Evolutionary conservation across 1,140 invertebrate genomes (phyloP), one percentile per base, ranked within the genome.

Genomic region (Aricia agestis): DNA sequence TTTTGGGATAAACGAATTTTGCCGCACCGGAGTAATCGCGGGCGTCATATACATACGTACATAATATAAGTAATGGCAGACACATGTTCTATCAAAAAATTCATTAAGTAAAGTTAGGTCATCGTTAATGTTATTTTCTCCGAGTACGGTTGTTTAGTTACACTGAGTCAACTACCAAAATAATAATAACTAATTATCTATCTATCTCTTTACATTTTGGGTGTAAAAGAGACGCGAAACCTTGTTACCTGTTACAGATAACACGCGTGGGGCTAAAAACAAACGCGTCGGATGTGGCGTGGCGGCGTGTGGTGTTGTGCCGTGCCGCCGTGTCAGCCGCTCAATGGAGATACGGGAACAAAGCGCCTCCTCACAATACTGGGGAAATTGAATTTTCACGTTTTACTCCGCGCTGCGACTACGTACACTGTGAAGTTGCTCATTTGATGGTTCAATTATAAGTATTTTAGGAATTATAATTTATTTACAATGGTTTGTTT

Each of bases 301-400:
- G 17, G 59, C 1, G 15, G 58, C 58, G 36, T 36, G 36, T 36
- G 45, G 45, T 13, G 45, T 36, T 36, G 36, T 52, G 45, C 2
- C 45, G 45, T 15, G 18, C 0, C 11, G 59, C 17, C 18, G 59
- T 63, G 59, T 63, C 59, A 63, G 59, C 52, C 52, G 52, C 58
- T 63, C 59, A 19, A 25, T 63, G 19, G 41, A 66, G 69, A 57
- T 66, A 66, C 10, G 36, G 42, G 18, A 11, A 66, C 61, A 71
- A 71, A 32, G 69, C 61, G 63, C 18, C 42, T 7, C 15, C 10
- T 18, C 41, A 71, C 69, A 71, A 71, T 71, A 41, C 19, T 13
- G 25, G 61, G 69, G 69, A 71, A 71, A 71, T 71, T 71, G 69
- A 71, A 66, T 71, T 71, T 71, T 71, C 32, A 67, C 68, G 68